Evolutionary conservation across 2,797 vertebrate species (phyloP).

Genomic region (Takifugu rubripes): DNA sequence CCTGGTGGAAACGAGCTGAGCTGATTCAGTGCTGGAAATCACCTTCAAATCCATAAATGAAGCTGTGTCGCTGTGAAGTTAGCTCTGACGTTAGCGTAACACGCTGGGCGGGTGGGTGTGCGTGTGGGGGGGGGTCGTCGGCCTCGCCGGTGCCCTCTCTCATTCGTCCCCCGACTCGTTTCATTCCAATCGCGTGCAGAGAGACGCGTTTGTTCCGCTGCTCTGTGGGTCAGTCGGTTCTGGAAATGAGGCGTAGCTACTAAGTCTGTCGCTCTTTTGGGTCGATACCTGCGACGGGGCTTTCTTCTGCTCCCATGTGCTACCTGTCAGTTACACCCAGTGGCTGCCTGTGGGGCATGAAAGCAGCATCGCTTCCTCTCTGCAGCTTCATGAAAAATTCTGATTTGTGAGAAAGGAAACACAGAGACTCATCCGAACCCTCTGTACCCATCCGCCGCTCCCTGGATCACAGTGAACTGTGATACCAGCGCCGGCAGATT

Average conservation of each 20-base stretch:
- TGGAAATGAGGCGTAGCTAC: slow-evolving; percentile 53
- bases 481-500: slow-evolving; percentile 35
- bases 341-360: slow-evolving; percentile 63
- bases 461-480: slow-evolving; percentile 53
- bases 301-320: slow-evolving; percentile 37
- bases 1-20: slow-evolving; percentile 53
- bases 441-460: slow-evolving; percentile 43
- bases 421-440: slow-evolving; percentile 49
- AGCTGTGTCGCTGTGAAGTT: slow-evolving; percentile 56
- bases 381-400: slow-evolving; percentile 35
- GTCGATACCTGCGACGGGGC: slow-evolving; percentile 62
- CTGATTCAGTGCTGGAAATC: slow-evolving; percentile 34
- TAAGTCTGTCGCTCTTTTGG: slow-evolving; percentile 43
- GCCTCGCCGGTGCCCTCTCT: slow-evolving; percentile 12
- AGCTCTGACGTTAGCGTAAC: slow-evolving; percentile 50
- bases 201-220: slow-evolving; percentile 45
- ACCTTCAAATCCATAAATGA: slow-evolving; percentile 20
- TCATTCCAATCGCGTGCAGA: slow-evolving; percentile 59
- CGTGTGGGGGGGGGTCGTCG: slow-evolving; percentile 13
- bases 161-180: slow-evolving; percentile 42
- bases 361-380: slow-evolving; percentile 32
- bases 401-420: slow-evolving; percentile 53
- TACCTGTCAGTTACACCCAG: slow-evolving; percentile 63
- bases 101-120: slow-evolving; percentile 14
- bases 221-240: slow-evolving; percentile 58